Evolutionary conservation across 2,113 vertebrate genomes (phyloP).

Genomic region (Pelodiscus sinensis): DNA sequence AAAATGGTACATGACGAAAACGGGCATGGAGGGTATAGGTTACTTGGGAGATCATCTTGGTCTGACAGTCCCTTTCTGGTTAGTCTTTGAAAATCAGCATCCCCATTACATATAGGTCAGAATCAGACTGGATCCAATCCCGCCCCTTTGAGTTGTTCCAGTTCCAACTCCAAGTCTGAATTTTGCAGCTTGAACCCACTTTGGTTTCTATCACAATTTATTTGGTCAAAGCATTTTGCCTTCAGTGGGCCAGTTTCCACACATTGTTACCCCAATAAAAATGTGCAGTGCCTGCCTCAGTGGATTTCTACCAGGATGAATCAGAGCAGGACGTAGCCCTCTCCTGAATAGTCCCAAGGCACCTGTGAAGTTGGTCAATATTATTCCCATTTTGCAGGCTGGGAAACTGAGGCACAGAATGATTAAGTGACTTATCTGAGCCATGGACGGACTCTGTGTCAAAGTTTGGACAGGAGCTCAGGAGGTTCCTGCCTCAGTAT

Average conservation of each 20-base stretch:
- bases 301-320: background rate
- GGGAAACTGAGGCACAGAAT: background rate
- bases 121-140: background rate
- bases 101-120: background rate
- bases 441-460: background rate
- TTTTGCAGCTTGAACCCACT: background rate
- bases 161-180: background rate
- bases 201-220: background rate
- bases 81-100: background rate
- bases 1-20: background rate
- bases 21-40: background rate
- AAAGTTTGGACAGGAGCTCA: background rate
- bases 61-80: background rate
- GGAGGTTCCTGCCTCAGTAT: background rate
- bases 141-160: background rate
- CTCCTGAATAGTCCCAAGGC: background rate
- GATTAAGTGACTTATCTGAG: background rate
- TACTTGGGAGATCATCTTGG: background rate
- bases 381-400: background rate
- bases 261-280: background rate
- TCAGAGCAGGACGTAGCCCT: background rate
- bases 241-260: background rate
- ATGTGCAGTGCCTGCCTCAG: background rate
- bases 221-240: background rate
- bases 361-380: background rate